Percentiles rank a stretch among this genome's conserved stretches.
These are phyloP conservation scores for Mactromeris polynyma DNA, from an alignment of 2,888 invertebrate species.

Conservation along the genomic window DNA sequence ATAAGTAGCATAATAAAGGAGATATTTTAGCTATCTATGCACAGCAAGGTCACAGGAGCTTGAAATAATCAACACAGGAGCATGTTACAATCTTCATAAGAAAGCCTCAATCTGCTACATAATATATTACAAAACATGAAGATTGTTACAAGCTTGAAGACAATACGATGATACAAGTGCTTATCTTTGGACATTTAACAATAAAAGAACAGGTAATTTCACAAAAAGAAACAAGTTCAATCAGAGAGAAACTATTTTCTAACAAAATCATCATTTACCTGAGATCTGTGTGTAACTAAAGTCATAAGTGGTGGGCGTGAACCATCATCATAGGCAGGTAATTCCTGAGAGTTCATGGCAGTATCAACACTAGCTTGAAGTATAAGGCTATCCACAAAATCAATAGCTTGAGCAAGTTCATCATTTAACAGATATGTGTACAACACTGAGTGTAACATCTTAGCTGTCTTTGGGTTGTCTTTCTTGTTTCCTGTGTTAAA, in stretches of 20 bases:
- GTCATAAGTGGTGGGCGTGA: slow-evolving; percentile 79
- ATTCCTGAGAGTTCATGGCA: slow-evolving; percentile 71
- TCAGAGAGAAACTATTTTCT: too few relatives aligned
- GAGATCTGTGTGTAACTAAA: slow-evolving; percentile 77
- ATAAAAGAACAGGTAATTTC: not conserved
- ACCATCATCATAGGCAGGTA: slow-evolving; percentile 68
- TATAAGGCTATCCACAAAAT: slow-evolving; percentile 81
- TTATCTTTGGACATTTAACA: not conserved
- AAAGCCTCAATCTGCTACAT: too few relatives aligned
- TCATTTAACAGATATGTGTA: slow-evolving; percentile 83
- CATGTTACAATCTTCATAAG: too few relatives aligned
- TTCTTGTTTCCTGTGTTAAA: slow-evolving; percentile 52
- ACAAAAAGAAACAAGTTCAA: too few relatives aligned
- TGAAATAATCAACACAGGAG: too few relatives aligned
- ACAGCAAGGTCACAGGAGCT: too few relatives aligned
- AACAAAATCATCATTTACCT: slow-evolving; percentile 71
- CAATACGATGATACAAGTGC: not conserved
- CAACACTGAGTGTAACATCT: slow-evolving; percentile 83
- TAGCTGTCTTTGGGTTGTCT: slow-evolving; percentile 75
- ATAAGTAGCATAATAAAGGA: too few relatives aligned
- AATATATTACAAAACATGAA: too few relatives aligned
- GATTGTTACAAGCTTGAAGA: too few relatives aligned
- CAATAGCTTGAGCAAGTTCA: slow-evolving; percentile 78
- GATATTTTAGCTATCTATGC: too few relatives aligned
- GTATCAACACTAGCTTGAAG: slow-evolving; percentile 77